These are phyloP conservation scores for Eudasyphora cyanicolor DNA, from an alignment of 2,888 invertebrate species.

Conservation along the genomic window DNA sequence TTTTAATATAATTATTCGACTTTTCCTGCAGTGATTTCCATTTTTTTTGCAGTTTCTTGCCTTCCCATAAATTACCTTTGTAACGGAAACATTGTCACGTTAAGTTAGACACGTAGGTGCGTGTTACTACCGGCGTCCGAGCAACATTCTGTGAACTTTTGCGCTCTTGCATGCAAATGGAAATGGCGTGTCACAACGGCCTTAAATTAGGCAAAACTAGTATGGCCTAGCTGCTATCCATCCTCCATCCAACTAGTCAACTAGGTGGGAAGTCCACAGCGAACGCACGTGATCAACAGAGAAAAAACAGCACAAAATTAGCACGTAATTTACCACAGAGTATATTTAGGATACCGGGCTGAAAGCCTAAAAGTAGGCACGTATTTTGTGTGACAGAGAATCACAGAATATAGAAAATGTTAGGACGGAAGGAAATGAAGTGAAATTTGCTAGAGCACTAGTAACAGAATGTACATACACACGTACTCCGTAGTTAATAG, in stretches of 20 bases:
- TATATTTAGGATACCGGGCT: not conserved
- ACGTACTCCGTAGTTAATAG: not conserved
- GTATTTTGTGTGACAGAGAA: constrained; percentile 35
- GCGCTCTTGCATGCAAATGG: not conserved
- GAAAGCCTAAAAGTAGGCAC: constrained; percentile 61
- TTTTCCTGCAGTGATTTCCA: constrained; percentile 27
- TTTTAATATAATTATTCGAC: constrained; percentile 47
- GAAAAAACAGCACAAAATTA: constrained; percentile 51
- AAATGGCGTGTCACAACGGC: constrained; percentile 42
- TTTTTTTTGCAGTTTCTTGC: constrained; percentile 4
- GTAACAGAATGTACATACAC: not conserved
- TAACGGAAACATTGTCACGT: constrained; percentile 45
- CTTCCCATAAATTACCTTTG: constrained; percentile 30
- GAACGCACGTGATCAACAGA: constrained; percentile 56
- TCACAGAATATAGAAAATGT: not conserved
- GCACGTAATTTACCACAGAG: constrained; percentile 52
- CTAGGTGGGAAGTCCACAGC: constrained; percentile 41
- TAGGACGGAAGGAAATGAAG: not conserved
- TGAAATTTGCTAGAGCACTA: not conserved
- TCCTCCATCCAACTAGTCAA: no score
- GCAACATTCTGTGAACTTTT: constrained; percentile 6
- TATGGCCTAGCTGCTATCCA: no score
- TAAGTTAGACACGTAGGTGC: constrained; percentile 45
- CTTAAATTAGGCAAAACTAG: constrained; percentile 53
- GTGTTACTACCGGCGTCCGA: constrained; percentile 8